A percentile compares a stretch with the other conserved stretches of the same genome.
These are phyloP conservation scores for Drepanosiphum platanoidis DNA, from an alignment of 2,888 invertebrate species.

Conservation along the genomic window DNA sequence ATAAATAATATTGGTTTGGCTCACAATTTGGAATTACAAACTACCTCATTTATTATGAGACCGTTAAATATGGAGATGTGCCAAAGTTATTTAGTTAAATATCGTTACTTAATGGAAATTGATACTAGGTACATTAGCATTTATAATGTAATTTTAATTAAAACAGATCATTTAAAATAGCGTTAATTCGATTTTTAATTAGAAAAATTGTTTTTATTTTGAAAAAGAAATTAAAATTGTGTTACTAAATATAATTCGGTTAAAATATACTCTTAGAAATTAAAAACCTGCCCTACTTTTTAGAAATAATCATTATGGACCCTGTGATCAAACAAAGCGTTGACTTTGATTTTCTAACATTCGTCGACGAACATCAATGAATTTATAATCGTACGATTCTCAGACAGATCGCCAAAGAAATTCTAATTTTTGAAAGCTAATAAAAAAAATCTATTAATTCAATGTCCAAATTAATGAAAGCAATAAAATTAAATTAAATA, in stretches of 20 bases:
- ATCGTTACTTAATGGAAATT: background rate
- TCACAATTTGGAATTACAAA: background rate
- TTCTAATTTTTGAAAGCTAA: no score
- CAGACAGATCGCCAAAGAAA: no score
- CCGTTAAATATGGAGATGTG: slow-evolving; percentile 8
- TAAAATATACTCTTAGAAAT: no score
- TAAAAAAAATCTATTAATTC: no score
- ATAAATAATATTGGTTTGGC: background rate
- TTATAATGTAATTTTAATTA: background rate
- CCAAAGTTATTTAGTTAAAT: background rate
- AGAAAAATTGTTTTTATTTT: background rate
- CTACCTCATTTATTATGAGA: background rate
- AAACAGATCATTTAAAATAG: background rate
- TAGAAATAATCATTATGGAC: no score
- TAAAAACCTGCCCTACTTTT: no score
- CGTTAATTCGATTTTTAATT: background rate
- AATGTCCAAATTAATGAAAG: background rate
- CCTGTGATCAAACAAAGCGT: no score
- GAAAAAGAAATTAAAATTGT: no score
- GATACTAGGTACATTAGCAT: background rate
- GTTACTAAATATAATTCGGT: no score
- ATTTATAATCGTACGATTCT: no score
- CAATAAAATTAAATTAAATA: background rate
- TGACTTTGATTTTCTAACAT: no score
- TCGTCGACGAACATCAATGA: no score